Percentiles rank a stretch among this genome's conserved stretches.
phyloP scores from a whole-genome alignment of 2,113 vertebrate genomes.

The Pollimyrus isidori region DNA sequence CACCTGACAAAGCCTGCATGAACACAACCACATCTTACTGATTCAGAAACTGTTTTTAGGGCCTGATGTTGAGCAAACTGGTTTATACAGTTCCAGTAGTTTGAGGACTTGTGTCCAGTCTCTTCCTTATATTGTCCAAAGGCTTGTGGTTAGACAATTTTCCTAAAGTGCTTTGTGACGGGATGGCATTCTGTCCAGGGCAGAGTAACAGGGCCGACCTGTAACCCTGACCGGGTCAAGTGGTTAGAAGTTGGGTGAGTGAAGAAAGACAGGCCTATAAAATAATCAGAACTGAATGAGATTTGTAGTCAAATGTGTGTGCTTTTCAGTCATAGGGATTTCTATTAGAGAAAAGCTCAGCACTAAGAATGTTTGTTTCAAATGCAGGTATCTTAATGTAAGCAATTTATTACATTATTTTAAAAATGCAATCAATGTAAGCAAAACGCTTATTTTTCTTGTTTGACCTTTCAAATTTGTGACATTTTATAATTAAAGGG shows the following conservation, averaged over 20 bases:
- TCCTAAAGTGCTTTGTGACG: not conserved
- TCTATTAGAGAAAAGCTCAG: not conserved
- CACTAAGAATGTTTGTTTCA: not conserved
- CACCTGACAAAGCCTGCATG: not conserved
- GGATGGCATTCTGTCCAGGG: not conserved
- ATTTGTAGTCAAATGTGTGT: not conserved
- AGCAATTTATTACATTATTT: too few relatives aligned
- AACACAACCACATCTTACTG: not conserved
- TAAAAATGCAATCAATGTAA: not conserved
- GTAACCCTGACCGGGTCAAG: not conserved
- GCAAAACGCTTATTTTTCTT: not conserved
- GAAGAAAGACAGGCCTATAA: not conserved
- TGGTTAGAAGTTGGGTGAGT: not conserved
- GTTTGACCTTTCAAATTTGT: not conserved
- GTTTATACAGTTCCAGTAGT: not conserved
- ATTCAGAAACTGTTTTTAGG: not conserved
- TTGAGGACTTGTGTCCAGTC: not conserved
- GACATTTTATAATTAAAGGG: not conserved
- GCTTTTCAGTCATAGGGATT: not conserved
- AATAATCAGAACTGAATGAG: not conserved
- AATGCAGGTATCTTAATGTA: not conserved
- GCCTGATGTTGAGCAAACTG: not conserved
- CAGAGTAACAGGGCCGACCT: not conserved
- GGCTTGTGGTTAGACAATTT: not conserved
- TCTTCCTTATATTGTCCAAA: not conserved